Evolutionary conservation across 2,797 vertebrate genomes (phyloP), one percentile per base, ranked within the genome.

Genomic region (Xenopus petersii): DNA sequence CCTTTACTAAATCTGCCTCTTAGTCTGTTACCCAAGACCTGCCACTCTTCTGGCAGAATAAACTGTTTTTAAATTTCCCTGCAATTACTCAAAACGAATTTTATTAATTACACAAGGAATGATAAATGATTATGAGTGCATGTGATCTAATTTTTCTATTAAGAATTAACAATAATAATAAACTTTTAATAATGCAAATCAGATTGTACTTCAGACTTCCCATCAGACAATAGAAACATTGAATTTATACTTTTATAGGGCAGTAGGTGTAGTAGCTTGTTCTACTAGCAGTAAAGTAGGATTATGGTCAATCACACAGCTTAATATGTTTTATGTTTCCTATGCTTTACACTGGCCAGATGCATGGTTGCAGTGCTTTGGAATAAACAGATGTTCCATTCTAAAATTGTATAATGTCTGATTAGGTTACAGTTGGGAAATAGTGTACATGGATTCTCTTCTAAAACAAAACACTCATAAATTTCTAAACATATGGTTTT

Each of bases 31-130:
- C 48, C 24, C 68, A 73, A 73, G 75, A 68, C 59, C 24, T 64
- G 58, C 72, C 21, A 48, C 59, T 63, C 48, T 58, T 17, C 65
- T 68, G 70, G 70, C 59, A 73, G 75, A 72, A 73, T 54, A 64
- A 68, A 68, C 55, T 77, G 59, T 77, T 48, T 30, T 30, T 30
- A 30, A 30, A 30, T 30, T 30, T 4, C 70, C 61, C 16, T 75
- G 55, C 58, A 55, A 67, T 77, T 67, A 73, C 64, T 72, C 58
- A 62, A 54, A 77, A 17, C 49, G 26, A 64, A 21, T 48, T 68
- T 46, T 63, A 6, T 16, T n/a, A 2, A 21, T 21, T 65, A 48
- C 7, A 42, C 8, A 9, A 42, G 36, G 8, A 42, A 42, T 42
- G 36, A 42, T 42, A 42, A 42, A 42, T 4, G 3, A 36, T 36